Evolutionary conservation across 2,113 vertebrate species (phyloP), one percentile per base, ranked within the genome.

Genomic region (Amazona vittata): DNA sequence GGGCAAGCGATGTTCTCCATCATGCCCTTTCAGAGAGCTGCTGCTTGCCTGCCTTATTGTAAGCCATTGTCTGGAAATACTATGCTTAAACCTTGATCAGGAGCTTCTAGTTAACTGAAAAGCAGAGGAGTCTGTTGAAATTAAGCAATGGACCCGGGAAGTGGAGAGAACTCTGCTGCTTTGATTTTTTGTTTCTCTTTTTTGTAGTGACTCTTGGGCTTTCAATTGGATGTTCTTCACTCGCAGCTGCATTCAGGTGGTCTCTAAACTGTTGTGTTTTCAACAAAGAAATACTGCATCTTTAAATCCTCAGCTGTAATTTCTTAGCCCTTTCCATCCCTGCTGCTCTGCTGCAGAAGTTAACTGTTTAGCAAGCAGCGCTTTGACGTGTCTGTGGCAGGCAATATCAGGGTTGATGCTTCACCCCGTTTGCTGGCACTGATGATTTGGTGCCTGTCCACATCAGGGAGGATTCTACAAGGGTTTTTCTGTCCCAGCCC

Each of bases 281-380:
- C 77, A 77, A 76, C 78, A 43, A 74, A 70, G 39, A 64, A 94
- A 85, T 78, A 57, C 79, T 94, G 87, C 93, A 89, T 92, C 85
- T 94, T 93, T 95, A 93, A 96, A 94, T 93, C 25, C 62, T 93
- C 69, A 46, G 86, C 52, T 89, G 6, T 87, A 10, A 26, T 81
- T 57, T 57, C 43, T 71, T 43, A 71, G 83, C 57, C 83, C 47
- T 89, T 75, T 92, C 84, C 71, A 86, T 93, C 73, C 76, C 89
- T 62, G 28, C 86, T 84, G 92, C 80, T 94, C 64, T 71, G 5
- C 44, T 82, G 55, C 57, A 73, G 76, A 71, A 92, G 63, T 86
- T 47, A 73, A 46, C 57, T 87, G 67, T 89, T 78, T 19, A 87
- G 74, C 83, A 68, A 93, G 83, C 92, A 86, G 83, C 9, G 1